A percentile compares a stretch with the other conserved stretches of the same genome.
These are phyloP conservation scores for Drosophila peninsularis DNA, from an alignment of 2,888 invertebrate genomes.

Conservation along the genomic window DNA sequence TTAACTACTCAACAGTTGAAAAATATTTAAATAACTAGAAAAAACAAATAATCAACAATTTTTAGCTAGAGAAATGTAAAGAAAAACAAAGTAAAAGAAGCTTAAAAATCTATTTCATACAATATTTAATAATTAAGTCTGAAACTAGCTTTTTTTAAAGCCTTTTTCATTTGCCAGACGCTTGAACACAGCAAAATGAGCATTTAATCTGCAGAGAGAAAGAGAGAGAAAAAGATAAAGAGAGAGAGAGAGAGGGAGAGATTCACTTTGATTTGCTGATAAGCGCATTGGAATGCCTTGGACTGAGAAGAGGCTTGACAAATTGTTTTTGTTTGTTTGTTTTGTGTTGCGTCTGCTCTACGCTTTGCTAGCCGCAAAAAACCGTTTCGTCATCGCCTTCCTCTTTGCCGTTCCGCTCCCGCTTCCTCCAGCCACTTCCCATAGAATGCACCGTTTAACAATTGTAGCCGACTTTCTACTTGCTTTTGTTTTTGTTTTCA, in stretches of 20 bases:
- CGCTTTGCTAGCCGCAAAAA: conserved; percentile 49
- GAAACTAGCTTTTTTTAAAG: background rate
- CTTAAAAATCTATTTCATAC: background rate
- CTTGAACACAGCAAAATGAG: conserved; percentile 26
- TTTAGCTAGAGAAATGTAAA: too few species aligned
- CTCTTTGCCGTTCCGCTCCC: background rate
- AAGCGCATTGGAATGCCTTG: conserved; percentile 39
- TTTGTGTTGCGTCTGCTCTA: conserved; percentile 16
- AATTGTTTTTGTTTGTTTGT: conserved; percentile 37
- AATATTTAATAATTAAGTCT: conserved; percentile 4
- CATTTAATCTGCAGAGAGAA: conserved; percentile 29
- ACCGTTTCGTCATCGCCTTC: conserved; percentile 58
- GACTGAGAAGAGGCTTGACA: conserved; percentile 39
- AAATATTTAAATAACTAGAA: background rate
- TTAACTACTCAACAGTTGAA: background rate
- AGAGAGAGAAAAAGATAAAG: background rate
- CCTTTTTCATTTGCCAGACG: background rate
- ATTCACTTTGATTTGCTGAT: conserved; percentile 59
- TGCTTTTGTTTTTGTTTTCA: conserved; percentile 9
- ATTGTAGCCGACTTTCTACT: conserved; percentile 33
- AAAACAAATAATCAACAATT: background rate
- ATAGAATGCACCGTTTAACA: conserved; percentile 25
- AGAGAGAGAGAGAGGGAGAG: background rate
- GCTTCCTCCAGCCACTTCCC: background rate
- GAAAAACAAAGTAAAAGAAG: background rate